Evolutionary conservation across 2,888 invertebrate species (phyloP).

Genomic region (Morinoia aosen): DNA sequence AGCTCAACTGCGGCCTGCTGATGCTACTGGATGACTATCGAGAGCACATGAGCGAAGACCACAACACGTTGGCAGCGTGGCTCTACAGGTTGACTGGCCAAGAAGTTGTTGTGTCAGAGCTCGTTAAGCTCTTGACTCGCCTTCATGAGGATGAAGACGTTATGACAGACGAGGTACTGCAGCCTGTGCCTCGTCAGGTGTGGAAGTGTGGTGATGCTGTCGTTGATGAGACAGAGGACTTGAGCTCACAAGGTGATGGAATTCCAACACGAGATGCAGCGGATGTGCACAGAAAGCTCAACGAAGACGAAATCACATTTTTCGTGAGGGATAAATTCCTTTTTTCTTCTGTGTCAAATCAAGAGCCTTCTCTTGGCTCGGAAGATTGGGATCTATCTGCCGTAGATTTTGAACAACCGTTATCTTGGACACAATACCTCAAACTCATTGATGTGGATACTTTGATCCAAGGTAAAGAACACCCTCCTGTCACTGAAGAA

Average conservation of each 20-base stretch:
- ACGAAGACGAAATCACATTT: not conserved
- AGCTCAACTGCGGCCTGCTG: conserved; percentile 52
- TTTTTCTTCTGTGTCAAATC: not conserved
- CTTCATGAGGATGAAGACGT: not conserved
- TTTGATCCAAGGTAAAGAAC: conserved; percentile 53
- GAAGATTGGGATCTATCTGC: not conserved
- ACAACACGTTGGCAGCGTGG: conserved; percentile 54
- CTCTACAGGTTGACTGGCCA: conserved; percentile 55
- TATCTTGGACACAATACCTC: conserved; percentile 58
- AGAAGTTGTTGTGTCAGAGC: conserved; percentile 47
- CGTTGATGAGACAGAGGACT: not conserved
- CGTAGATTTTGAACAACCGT: conserved; percentile 4
- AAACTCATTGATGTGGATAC: conserved; percentile 55
- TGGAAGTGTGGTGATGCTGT: not conserved
- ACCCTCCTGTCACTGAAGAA: not conserved
- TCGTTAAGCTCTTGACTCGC: not conserved
- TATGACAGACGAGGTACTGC: not conserved
- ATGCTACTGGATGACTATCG: conserved; percentile 60
- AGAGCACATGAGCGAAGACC: conserved; percentile 56
- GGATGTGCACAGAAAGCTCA: not conserved
- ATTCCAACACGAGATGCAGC: not conserved
- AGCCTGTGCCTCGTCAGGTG: not conserved
- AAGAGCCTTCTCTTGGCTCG: not conserved
- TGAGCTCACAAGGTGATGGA: not conserved
- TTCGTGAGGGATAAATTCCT: not conserved